Conservation (phyloP, 1,140 invertebrate genomes). For the Neotoxoptera formosana region DNA sequence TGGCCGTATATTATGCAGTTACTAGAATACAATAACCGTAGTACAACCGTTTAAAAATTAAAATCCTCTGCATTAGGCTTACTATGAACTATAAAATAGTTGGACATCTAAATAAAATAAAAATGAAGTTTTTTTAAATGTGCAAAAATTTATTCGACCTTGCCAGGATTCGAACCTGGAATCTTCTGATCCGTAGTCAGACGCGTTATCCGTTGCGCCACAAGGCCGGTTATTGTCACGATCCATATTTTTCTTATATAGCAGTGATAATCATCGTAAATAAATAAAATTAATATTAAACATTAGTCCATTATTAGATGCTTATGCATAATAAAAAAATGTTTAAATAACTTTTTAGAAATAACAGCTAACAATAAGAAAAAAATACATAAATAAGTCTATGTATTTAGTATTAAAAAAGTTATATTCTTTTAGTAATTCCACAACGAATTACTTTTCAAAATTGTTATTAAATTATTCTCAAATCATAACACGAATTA, state of each 20-base stretch:
- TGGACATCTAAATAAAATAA: neutral
- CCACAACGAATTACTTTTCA: no score
- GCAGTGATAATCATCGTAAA: neutral
- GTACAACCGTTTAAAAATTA: neutral
- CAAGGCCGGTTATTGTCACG: constrained; percentile 70
- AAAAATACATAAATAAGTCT: no score
- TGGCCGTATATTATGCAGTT: neutral
- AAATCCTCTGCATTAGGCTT: rapidly evolving
- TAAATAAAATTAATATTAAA: neutral
- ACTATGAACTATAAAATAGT: no score
- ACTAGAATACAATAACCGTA: neutral
- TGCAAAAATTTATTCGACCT: constrained; percentile 66
- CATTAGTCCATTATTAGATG: no score
- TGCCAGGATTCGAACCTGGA: constrained; percentile 92
- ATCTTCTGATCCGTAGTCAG: constrained; percentile 92
- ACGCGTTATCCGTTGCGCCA: constrained; percentile 92
- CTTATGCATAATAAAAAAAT: no score
- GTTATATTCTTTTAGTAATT: no score
- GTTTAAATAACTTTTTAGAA: no score
- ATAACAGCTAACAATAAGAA: no score
- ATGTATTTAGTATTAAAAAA: no score
- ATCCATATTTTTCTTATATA: neutral
- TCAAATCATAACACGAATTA: no score
- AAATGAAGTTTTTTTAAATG: neutral
- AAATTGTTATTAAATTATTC: no score